phyloP scores from a whole-genome alignment of 2,113 vertebrate genomes.

The Pelodiscus sinensis region DNA sequence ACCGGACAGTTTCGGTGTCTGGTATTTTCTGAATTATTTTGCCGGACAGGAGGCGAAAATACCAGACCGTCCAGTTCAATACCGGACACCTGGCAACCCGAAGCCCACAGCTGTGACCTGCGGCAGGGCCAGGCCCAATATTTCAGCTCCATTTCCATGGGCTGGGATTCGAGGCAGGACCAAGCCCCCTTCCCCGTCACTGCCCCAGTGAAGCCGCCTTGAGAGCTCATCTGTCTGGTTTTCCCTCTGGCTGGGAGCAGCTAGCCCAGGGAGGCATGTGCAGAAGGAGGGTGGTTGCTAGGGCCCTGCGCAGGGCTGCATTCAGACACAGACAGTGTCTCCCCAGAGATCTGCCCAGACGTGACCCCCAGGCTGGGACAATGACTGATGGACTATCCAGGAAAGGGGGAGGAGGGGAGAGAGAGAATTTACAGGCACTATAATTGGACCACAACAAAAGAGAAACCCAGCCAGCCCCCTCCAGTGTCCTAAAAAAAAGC shows the following conservation, averaged over 20 bases:
- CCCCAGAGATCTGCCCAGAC: slow-evolving; percentile 85
- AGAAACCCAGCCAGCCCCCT: neutral
- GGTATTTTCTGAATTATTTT: too few species aligned
- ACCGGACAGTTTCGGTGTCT: too few species aligned
- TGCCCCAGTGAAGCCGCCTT: neutral
- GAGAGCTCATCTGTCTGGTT: slow-evolving; percentile 73
- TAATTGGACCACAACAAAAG: slow-evolving; percentile 29
- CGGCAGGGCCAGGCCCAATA: neutral
- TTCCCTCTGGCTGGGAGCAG: slow-evolving; percentile 65
- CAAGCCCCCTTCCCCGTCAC: neutral
- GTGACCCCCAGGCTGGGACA: slow-evolving; percentile 77
- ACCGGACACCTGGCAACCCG: too few species aligned
- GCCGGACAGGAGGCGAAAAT: too few species aligned
- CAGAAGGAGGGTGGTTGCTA: slow-evolving; percentile 72
- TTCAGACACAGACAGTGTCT: slow-evolving; percentile 79
- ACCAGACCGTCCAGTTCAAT: too few species aligned
- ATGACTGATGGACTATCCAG: slow-evolving; percentile 32
- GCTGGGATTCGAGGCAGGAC: neutral
- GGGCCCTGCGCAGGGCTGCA: slow-evolving; percentile 66
- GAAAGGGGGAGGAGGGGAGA: neutral
- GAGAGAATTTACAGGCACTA: slow-evolving; percentile 28
- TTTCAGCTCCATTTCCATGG: neutral
- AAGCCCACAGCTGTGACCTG: too few species aligned
- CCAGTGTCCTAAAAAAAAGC: too few species aligned
- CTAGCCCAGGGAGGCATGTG: slow-evolving; percentile 41